Percentiles rank a stretch among this genome's conserved stretches.
Conservation (phyloP, 2,888 invertebrate species). For the Sympetrum striolatum region DNA sequence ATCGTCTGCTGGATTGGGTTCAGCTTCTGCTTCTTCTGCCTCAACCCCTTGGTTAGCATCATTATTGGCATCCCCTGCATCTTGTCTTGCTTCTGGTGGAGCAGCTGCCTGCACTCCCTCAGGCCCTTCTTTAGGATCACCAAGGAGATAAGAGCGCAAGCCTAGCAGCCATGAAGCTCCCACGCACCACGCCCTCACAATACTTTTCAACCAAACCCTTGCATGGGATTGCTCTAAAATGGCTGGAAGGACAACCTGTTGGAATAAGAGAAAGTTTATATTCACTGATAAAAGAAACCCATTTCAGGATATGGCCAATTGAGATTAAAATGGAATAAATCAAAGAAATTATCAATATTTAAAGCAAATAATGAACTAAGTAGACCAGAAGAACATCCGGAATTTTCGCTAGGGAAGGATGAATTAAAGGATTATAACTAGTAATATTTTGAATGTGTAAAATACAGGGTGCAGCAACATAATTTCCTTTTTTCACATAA, state of each 20-base stretch:
- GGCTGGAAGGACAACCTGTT: conserved; percentile 89
- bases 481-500: too few relatives aligned
- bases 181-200: conserved; percentile 86
- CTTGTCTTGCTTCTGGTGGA: conserved; percentile 52
- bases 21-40: conserved; percentile 46
- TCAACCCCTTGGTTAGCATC: conserved; percentile 44
- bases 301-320: too few relatives aligned
- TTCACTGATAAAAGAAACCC: too few relatives aligned
- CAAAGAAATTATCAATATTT: too few relatives aligned
- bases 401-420: too few relatives aligned
- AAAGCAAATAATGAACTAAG: too few relatives aligned
- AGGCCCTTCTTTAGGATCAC: conserved; percentile 61
- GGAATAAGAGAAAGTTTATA: not conserved
- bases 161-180: conserved; percentile 84
- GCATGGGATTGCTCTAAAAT: conserved; percentile 96
- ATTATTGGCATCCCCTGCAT: conserved; percentile 42
- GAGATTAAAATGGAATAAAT: too few relatives aligned
- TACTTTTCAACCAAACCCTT: conserved; percentile 89
- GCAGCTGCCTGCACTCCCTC: conserved; percentile 57
- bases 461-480: too few relatives aligned
- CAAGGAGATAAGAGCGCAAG: conserved; percentile 87
- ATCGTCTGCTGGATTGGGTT: not conserved
- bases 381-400: too few relatives aligned
- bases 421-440: too few relatives aligned
- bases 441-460: too few relatives aligned